Conservation (phyloP, 1,140 invertebrate species). For the Hypothenemus hampei region DNA sequence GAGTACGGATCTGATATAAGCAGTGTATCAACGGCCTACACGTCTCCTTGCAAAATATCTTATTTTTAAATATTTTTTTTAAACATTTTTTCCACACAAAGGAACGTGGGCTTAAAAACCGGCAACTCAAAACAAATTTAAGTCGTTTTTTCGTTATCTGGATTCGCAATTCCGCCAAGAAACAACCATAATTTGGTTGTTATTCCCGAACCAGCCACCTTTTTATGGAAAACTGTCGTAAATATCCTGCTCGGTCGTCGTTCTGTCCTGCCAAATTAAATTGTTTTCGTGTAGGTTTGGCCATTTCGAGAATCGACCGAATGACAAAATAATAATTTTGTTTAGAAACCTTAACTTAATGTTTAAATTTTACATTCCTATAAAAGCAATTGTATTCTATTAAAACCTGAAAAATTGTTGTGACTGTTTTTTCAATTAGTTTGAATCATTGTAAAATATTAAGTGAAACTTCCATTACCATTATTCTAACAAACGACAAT, state of each 20-base stretch:
- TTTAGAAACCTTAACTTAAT: neutral
- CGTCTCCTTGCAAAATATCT: slow-evolving; percentile 8
- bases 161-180: slow-evolving; percentile 7
- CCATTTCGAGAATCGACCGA: too few relatives aligned
- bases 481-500: too few relatives aligned
- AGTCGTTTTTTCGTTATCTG: slow-evolving; percentile 17
- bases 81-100: slow-evolving; percentile 8
- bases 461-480: neutral
- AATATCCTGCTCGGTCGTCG: slow-evolving; percentile 4
- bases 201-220: slow-evolving; percentile 3
- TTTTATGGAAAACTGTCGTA: slow-evolving; percentile 12
- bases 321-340: slow-evolving; percentile 1
- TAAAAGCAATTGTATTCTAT: slow-evolving; percentile 5
- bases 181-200: slow-evolving; percentile 17
- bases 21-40: slow-evolving; percentile 16
- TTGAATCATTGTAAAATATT: neutral
- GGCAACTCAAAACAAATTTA: slow-evolving; percentile 4
- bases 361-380: slow-evolving; percentile 5
- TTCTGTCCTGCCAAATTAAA: slow-evolving; percentile 6
- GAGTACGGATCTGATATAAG: neutral
- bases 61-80: slow-evolving; percentile 18
- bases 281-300: slow-evolving; percentile 9
- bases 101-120: slow-evolving; percentile 12
- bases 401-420: slow-evolving; percentile 3
- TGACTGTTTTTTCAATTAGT: slow-evolving; percentile 6